phyloP scores from a whole-genome alignment of 2,113 vertebrate genomes.

The Micronisus gabar region DNA sequence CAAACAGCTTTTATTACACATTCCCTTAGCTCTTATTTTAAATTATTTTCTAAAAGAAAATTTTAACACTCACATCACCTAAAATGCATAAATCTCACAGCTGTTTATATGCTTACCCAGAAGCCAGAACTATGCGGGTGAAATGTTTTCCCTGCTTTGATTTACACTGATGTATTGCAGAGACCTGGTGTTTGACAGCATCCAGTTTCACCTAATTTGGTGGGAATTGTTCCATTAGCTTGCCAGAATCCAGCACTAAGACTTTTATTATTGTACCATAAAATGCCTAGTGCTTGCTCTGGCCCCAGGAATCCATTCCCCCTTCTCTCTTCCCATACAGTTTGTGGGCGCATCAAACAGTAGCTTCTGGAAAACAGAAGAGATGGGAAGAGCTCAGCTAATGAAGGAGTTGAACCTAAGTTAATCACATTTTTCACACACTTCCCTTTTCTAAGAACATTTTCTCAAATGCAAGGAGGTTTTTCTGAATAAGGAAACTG shows the following conservation, averaged over 20 bases:
- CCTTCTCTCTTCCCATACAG: not conserved
- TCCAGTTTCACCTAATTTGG: not conserved
- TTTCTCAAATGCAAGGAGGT: not conserved
- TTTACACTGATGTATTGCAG: not conserved
- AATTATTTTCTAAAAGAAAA: not conserved
- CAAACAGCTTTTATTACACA: not conserved
- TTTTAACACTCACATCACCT: not conserved
- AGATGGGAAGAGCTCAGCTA: not conserved
- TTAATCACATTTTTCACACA: not conserved
- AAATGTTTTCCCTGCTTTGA: not conserved
- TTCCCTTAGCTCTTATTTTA: not conserved
- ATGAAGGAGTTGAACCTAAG: not conserved
- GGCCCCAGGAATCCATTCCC: accelerated
- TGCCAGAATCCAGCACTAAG: not conserved
- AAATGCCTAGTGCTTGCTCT: not conserved
- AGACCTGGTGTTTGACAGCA: not conserved
- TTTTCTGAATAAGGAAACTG: not conserved
- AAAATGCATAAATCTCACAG: not conserved
- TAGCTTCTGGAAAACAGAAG: not conserved
- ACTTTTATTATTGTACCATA: not conserved
- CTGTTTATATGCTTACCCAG: not conserved
- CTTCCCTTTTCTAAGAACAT: not conserved
- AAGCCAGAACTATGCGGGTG: not conserved
- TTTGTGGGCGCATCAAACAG: not conserved
- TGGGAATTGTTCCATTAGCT: not conserved